Percentiles rank a stretch among this genome's conserved stretches.
Evolutionary conservation across 1,140 invertebrate genomes (phyloP).

Genomic region (Papilio xuthus): DNA sequence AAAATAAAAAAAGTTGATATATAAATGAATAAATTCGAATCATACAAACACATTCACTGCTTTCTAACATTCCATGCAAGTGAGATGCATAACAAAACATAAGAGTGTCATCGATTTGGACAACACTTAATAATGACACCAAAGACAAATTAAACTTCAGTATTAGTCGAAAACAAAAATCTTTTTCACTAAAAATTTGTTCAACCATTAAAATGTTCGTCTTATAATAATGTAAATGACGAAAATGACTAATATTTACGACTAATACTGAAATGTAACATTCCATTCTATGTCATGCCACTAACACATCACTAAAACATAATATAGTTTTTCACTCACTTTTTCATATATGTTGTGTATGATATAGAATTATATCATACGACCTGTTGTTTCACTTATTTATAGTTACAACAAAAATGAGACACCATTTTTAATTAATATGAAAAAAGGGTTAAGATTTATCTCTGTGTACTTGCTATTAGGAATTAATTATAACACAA

Average conservation of each 20-base stretch:
- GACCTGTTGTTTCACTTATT: background rate
- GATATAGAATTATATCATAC: background rate
- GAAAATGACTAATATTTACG: constrained; percentile 6
- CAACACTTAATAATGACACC: background rate
- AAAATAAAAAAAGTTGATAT: too few species aligned
- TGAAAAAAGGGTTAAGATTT: background rate
- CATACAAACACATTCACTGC: constrained; percentile 6
- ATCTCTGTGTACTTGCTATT: background rate
- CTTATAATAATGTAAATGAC: too few species aligned
- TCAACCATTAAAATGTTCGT: background rate
- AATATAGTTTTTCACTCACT: constrained; percentile 19
- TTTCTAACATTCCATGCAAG: constrained; percentile 26
- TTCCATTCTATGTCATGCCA: constrained; percentile 36
- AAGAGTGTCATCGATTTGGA: background rate
- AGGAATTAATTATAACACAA: too few species aligned
- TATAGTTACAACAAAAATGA: background rate
- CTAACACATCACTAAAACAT: constrained; percentile 22
- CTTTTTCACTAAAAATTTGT: constrained; percentile 6
- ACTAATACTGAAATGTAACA: constrained; percentile 26
- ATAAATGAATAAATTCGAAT: background rate
- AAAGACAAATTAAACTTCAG: background rate
- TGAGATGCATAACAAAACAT: constrained; percentile 11
- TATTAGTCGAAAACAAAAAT: constrained; percentile 9
- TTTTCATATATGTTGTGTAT: background rate
- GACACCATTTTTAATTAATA: background rate